These are phyloP conservation scores for Axea sp. DNA, from an alignment of 2,888 invertebrate species.

Conservation along the genomic window DNA sequence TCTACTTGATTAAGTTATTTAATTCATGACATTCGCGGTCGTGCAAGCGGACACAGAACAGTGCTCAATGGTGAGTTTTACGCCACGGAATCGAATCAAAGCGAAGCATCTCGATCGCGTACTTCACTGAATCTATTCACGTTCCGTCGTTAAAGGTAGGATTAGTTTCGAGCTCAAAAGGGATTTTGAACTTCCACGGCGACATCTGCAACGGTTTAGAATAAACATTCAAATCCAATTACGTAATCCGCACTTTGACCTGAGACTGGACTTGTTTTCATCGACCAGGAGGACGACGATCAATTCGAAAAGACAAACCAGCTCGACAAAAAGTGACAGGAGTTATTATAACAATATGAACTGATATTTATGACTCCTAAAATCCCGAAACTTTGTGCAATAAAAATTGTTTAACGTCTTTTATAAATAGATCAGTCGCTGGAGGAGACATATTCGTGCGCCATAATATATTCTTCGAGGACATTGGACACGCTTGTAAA, in stretches of 20 bases:
- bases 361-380: conserved; percentile 34
- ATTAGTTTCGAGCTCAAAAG: neutral
- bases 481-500: conserved; percentile 78
- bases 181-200: neutral
- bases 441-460: conserved; percentile 52
- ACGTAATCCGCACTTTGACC: neutral
- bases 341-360: conserved; percentile 36
- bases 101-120: conserved; percentile 2
- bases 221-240: no score
- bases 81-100: neutral
- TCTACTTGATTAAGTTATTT: conserved; percentile 50
- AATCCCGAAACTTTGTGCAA: conserved; percentile 11
- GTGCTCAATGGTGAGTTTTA: conserved; percentile 1
- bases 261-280: neutral
- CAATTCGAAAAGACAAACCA: conserved; percentile 20
- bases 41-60: neutral
- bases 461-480: conserved; percentile 74
- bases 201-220: no score
- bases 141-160: conserved; percentile 1
- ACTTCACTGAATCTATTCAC: conserved; percentile 16
- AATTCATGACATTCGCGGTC: conserved; percentile 22
- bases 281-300: neutral
- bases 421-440: conserved; percentile 56
- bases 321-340: conserved; percentile 4
- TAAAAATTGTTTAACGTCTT: conserved; percentile 59